Conservation (phyloP, 2,797 vertebrate genomes). For the Tragopan temminckii region DNA sequence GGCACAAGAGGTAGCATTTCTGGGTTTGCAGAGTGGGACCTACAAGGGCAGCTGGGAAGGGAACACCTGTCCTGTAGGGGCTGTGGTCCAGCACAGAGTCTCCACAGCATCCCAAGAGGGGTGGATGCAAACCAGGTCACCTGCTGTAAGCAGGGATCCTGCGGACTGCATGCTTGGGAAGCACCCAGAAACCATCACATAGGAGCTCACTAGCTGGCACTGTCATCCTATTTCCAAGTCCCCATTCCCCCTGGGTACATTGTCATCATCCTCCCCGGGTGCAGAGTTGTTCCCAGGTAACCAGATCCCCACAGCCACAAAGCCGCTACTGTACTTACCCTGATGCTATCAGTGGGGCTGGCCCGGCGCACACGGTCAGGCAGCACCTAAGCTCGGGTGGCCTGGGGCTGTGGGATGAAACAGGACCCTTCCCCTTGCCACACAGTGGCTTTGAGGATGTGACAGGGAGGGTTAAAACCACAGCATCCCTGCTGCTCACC, state of each 20-base stretch:
- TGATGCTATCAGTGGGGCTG: slow-evolving; percentile 72
- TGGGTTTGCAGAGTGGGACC: background rate
- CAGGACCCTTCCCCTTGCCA: slow-evolving; percentile 54
- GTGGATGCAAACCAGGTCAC: background rate
- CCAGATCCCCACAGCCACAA: slow-evolving; percentile 78
- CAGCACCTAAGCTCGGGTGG: slow-evolving; percentile 78
- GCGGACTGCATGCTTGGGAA: slow-evolving; percentile 11
- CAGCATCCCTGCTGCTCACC: slow-evolving; percentile 33
- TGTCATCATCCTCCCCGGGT: slow-evolving; percentile 59
- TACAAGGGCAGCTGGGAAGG: background rate
- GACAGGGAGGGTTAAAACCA: background rate
- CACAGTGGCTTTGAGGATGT: slow-evolving; percentile 60
- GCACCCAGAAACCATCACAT: slow-evolving; percentile 3
- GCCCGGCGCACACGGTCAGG: slow-evolving; percentile 28
- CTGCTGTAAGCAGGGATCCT: fast-evolving
- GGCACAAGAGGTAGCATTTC: background rate
- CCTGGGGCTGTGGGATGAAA: slow-evolving; percentile 72
- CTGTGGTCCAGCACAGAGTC: background rate
- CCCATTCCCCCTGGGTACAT: background rate
- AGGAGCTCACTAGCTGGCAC: slow-evolving; percentile 46
- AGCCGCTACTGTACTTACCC: slow-evolving; percentile 55
- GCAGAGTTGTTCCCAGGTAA: slow-evolving; percentile 75
- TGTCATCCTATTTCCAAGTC: slow-evolving; percentile 33
- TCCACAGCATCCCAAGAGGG: background rate
- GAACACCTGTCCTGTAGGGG: fast-evolving